These are phyloP conservation scores for Lepeophtheirus salmonis DNA, from an alignment of 1,140 invertebrate genomes.

Conservation along the genomic window DNA sequence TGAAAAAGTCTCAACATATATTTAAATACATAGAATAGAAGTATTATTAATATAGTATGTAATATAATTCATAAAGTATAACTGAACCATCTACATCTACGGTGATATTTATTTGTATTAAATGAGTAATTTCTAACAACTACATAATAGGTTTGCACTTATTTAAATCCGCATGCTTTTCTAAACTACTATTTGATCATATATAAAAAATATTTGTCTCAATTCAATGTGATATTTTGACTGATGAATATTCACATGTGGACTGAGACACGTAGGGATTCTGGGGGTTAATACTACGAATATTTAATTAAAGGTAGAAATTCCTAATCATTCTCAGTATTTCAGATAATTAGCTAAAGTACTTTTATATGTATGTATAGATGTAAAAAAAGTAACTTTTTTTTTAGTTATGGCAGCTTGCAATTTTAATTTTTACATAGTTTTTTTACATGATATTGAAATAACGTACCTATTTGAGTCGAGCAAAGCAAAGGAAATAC, in stretches of 20 bases:
- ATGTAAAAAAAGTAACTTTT: background rate
- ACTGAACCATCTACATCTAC: background rate
- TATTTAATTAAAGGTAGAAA: background rate
- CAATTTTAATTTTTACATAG: background rate
- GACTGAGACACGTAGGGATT: background rate
- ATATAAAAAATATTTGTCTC: background rate
- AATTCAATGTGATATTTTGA: background rate
- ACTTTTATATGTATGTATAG: background rate
- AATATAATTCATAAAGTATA: background rate
- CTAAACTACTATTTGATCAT: background rate
- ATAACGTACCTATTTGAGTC: background rate
- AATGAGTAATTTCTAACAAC: background rate
- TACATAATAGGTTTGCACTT: background rate
- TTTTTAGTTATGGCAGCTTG: background rate
- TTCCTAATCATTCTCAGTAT: background rate
- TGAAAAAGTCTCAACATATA: background rate
- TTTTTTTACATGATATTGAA: background rate
- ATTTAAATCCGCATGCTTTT: background rate
- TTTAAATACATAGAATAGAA: background rate
- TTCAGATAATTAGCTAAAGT: background rate
- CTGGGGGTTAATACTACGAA: background rate
- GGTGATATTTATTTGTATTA: background rate
- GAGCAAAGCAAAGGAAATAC: background rate
- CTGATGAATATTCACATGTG: background rate
- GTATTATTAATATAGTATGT: background rate